Base-by-base conservation (phyloP, 1,140 invertebrate genomes). In the Drosophila bipectinata region DNA sequence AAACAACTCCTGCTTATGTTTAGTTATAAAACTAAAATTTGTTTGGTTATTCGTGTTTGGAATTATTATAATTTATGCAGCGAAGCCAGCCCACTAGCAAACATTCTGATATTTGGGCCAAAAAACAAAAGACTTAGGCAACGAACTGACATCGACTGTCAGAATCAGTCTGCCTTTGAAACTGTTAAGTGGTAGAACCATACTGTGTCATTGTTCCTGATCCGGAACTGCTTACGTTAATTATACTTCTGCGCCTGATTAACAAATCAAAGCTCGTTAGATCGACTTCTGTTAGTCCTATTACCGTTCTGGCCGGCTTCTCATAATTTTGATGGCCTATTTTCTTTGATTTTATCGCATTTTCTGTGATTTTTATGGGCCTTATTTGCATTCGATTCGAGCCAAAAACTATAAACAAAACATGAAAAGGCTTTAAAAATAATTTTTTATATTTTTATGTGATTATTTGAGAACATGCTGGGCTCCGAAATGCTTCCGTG, bases 141-240 rank as follows among this genome's bases (percentile, higher is more conserved):
- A 77, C 68, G 57, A 73, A 73, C 68, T 52, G 37, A 28, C 24
- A 34, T 39, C 30, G 24, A 8, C 24, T 14, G 47, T 1, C 34
- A 69, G 63, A 61, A 55, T 73, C 41, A 72, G 74, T 67, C 45
- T 52, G 18, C 39, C 18, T 24, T 52, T 53, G 32, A 64, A 64
- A 34, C 63, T 71, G 52, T 44, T 32, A 59, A 52, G 54, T 24
- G 54, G 18, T 72, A 57, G 67, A 72, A 51, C 56, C 48, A 37
- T 30, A 18, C 44, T 18, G 44, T 39, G 39, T 14, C 39, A 30
- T 57, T 21, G 28, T 61, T 68, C 49, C 58, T 14, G 37, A 77
- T 48, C 56, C 83, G 83, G 79, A 88, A 87, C 73, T 77, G 41
- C 39, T 72, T 73, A 44, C 59, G 72, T 26, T 63, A 68, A 64